Evolutionary conservation across 2,113 vertebrate genomes (phyloP).

Genomic region (Antechinus stuartii): DNA sequence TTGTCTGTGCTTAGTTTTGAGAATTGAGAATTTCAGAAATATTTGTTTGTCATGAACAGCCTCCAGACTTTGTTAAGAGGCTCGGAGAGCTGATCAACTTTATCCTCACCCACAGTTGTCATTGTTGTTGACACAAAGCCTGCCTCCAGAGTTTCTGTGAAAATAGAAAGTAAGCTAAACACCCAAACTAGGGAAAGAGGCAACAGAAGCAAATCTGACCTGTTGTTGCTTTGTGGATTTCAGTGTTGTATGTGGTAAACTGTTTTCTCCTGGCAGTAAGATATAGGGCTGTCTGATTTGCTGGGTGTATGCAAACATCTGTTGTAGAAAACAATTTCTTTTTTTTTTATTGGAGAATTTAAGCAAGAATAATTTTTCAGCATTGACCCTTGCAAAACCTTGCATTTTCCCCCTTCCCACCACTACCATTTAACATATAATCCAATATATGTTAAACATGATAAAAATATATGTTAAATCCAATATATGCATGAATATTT

Average conservation of each 20-base stretch:
- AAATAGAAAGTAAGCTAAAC: slow-evolving; percentile 26
- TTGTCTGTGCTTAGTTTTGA: background rate
- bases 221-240: background rate
- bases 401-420: no score
- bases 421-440: no score
- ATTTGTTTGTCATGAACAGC: slow-evolving; percentile 43
- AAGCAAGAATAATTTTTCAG: no score
- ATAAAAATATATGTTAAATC: no score
- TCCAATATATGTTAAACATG: no score
- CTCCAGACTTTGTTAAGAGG: background rate
- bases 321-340: background rate
- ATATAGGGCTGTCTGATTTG: background rate
- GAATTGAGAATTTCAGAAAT: slow-evolving; percentile 54
- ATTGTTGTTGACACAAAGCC: background rate
- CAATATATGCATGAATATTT: no score
- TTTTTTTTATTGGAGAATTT: no score
- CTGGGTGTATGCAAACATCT: background rate
- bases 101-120: background rate
- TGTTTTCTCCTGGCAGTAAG: background rate
- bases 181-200: slow-evolving; percentile 50
- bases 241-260: background rate
- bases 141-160: background rate
- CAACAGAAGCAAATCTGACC: slow-evolving; percentile 60
- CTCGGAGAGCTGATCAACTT: background rate
- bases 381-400: no score